Base-by-base conservation (phyloP, 2,888 invertebrate species). In the Willowsia nigromaculata region DNA sequence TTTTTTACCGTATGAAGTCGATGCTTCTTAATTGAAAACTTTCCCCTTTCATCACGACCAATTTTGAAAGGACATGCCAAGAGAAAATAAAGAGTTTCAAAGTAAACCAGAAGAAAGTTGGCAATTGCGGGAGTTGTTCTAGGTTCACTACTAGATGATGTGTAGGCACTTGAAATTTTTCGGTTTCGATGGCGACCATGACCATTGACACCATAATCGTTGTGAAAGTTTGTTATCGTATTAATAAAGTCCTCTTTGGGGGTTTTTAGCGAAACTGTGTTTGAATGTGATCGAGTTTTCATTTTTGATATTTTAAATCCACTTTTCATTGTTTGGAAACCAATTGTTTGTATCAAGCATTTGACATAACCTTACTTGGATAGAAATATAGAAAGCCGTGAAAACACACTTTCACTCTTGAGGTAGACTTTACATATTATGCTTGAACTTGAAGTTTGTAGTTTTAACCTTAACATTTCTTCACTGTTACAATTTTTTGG, bases 1-100 rank as follows among this genome's bases (percentile, higher is more conserved):
- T n/a, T n/a, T n/a, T 27, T 81, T 65, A 83, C 83, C 68, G 40
- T 65, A 22, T 84, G 84, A 15, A 22, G 40, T n/a, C 27, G 33
- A 3, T 15, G n/a, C 56, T 43, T 71, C 40, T 40, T 84, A n/a
- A 74, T 53, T 7, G 37, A 9, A 56, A 56, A 71, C 37, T 50
- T 40, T 18, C 74, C 71, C 6, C 13, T 65, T 2, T 53, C 65
- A 74, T 33, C 9, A 9, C 22, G 56, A 1, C n/a, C 84, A 40
- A 84, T 47, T 27, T 74, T 18, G 37, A 84, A 71, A 0, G 84
- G 84, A 40, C 74, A 74, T 25, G 15, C n/a, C 22, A 18, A 25
- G 6, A 74, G 37, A 40, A 56, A 84, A 40, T 74, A 84, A 0
- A 37, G 27, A 30, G 56, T 50, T 30, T 74, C 56, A 40, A 53